Evolutionary conservation across 2,797 vertebrate genomes (phyloP), one percentile per base, ranked within the genome.

Genomic region (Serranus cabrilla): DNA sequence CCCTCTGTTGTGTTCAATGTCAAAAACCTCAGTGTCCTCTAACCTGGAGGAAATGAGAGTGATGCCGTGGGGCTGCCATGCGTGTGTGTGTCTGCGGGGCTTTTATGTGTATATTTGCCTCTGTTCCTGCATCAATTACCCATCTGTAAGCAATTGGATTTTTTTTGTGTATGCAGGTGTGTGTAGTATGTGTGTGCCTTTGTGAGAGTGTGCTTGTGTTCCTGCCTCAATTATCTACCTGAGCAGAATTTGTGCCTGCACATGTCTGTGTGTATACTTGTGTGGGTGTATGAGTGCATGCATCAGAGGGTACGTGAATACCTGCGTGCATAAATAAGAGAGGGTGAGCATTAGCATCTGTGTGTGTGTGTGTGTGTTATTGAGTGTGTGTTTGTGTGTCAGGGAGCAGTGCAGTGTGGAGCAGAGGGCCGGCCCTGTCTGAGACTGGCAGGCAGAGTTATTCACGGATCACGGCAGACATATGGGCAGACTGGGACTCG

Each of bases 391-490:
- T 72, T 13, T 82, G 80, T 84, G 80, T 76, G 79, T 77, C 67
- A 70, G 76, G 43, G 76, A 79, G 83, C 68, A 64, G 76, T 1
- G 82, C 56, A 12, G 83, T 71, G 83, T 77, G 78, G 49, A 86
- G 75, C 82, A 75, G 71, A 76, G 83, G 86, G 70, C 79, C 71
- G 47, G 81, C 71, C 80, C 76, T 78, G 88, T 90, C 86, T 90
- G 82, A 88, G 87, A 85, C 87, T 87, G 89, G 89, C 89, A 88
- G 88, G 84, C 86, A 87, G 83, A 88, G 92, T 92, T 92, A 92
- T 92, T 93, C 93, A 94, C 92, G 93, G 91, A 94, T 93, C 92
- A 93, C 90, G 21, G 92, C 89, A 90, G 92, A 92, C 91, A 91
- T 91, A 93, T 88, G 92, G 92, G 89, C 86, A 86, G 89, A 89